phyloP scores from a whole-genome alignment of 1,140 invertebrate species.

The Berghia stephanieae region DNA sequence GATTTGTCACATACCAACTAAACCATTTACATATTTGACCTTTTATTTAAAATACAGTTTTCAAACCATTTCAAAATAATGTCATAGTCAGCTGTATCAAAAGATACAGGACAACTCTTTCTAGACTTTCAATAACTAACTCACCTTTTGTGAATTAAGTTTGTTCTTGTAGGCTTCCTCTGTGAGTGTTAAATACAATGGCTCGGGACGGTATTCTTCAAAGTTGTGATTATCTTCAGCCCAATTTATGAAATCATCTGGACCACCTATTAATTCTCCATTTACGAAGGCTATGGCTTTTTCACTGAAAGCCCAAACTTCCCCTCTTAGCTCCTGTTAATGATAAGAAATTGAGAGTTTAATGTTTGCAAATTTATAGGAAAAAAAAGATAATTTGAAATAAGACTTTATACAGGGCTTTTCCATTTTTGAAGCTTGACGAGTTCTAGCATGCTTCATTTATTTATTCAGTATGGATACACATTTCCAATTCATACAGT shows the following conservation, averaged over 20 bases:
- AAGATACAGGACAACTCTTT: no score
- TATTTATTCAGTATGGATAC: no score
- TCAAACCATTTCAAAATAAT: not conserved
- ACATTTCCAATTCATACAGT: no score
- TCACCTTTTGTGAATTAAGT: constrained; percentile 60
- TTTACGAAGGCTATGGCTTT: constrained; percentile 63
- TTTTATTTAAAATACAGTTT: constrained; percentile 3
- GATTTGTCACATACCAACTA: no score
- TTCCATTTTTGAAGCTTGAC: no score
- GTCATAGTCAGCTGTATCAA: not conserved
- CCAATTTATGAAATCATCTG: constrained; percentile 61
- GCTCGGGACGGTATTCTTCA: constrained; percentile 61
- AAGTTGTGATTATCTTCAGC: constrained; percentile 60
- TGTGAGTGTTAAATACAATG: constrained; percentile 61
- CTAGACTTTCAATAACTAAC: not conserved
- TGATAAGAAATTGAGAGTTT: not conserved
- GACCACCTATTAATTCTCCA: constrained; percentile 61
- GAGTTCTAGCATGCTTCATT: no score
- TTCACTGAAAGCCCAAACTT: constrained; percentile 64
- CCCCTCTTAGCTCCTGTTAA: constrained; percentile 62
- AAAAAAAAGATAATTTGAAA: no score
- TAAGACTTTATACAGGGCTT: no score
- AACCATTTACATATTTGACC: not conserved
- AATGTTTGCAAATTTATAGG: no score
- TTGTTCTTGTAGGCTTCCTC: constrained; percentile 61